Evolutionary conservation across 2,888 invertebrate genomes (phyloP), one percentile per base, ranked within the genome.

Genomic region (Tetragonisca angustula): DNA sequence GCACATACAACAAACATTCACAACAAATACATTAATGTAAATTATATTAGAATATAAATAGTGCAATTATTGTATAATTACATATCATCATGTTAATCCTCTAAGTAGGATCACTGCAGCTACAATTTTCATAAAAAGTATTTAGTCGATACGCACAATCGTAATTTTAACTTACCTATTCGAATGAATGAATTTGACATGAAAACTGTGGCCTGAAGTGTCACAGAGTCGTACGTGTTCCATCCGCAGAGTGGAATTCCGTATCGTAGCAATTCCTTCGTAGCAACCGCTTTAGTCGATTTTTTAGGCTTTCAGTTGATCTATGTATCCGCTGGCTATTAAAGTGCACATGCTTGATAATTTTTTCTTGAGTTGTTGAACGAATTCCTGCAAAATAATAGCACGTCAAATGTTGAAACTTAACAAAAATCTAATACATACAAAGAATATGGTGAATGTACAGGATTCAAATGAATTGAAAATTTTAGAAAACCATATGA

Each of bases 171-270:
- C 96, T 96, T 94, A 96, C 96, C 95, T 95, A 91, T 96, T 96
- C n/a, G n/a, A n/a, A n/a, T n/a, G n/a, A n/a, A n/a, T n/a, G n/a
- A n/a, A n/a, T n/a, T n/a, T n/a, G 27, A 2, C 27, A 27, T 27
- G 27, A 27, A 27, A 27, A 27, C 2, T 27, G 27, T 95, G 43
- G 95, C 91, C 62, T 92, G 92, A 74, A 96, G 94, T 3, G 95
- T 95, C 87, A 94, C 94, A 50, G 95, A 95, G 62, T 94, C 93
- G 90, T 96, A 96, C 2, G 96, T 95, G 50, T 95, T 96, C 96
- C 96, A 96, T 68, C 96, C 96, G 88, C 96, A 96, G 4, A 96
- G 96, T 62, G 94, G n/a, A n/a, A n/a, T 27, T 27, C n/a, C n/a
- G 27, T 94, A 50, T 87, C 91, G 69, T 93, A 91, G 85, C 95